Conservation (phyloP, 2,888 invertebrate genomes). For the Cephus pygmeus region DNA sequence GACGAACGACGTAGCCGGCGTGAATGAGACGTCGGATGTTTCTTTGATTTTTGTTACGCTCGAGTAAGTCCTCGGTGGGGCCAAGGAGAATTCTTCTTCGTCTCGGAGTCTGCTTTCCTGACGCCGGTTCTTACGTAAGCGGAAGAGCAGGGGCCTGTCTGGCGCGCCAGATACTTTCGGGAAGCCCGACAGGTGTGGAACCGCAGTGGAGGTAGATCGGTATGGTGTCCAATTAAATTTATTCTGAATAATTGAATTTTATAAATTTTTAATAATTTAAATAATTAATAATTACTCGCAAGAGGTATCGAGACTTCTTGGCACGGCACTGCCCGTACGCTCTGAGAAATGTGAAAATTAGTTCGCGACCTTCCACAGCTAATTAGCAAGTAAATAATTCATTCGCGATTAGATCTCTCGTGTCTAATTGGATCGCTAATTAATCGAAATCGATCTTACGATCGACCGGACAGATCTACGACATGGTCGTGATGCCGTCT, state of each 20-base stretch:
- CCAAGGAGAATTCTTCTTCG: slow-evolving; percentile 17
- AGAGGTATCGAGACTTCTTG: no score
- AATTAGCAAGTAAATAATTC: slow-evolving; percentile 52
- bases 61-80: slow-evolving; percentile 26
- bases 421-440: slow-evolving; percentile 43
- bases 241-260: neutral
- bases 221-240: neutral
- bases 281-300: no score
- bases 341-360: no score
- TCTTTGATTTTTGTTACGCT: slow-evolving; percentile 37
- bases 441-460: slow-evolving; percentile 38
- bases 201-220: neutral
- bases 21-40: slow-evolving; percentile 7
- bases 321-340: no score
- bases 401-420: slow-evolving; percentile 32
- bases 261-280: neutral
- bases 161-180: slow-evolving; percentile 1
- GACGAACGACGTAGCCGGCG: neutral
- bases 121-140: neutral
- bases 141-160: neutral
- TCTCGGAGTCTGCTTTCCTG: slow-evolving; percentile 15
- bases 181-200: neutral
- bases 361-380: slow-evolving; percentile 12
- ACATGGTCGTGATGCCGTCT: neutral
- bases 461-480: neutral